Evolutionary conservation across 2,113 vertebrate species (phyloP).

Genomic region (Athene cunicularia): DNA sequence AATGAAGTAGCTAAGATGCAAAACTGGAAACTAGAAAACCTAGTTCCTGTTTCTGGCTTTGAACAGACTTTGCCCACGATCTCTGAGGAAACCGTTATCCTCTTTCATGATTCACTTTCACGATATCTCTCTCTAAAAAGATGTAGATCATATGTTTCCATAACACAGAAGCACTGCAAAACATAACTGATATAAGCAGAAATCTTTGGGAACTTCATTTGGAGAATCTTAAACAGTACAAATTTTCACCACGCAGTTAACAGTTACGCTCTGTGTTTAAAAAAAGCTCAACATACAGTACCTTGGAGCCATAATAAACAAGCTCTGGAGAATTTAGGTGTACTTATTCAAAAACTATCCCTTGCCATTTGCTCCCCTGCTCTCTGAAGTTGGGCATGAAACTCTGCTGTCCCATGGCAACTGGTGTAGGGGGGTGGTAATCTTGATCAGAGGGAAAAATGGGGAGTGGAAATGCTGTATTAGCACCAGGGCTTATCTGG

Average conservation of each 20-base stretch:
- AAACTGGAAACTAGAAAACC: neutral
- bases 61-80: neutral
- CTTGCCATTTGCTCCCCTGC: neutral
- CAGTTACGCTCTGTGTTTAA: neutral
- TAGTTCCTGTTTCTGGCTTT: neutral
- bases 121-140: neutral
- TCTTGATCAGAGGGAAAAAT: neutral
- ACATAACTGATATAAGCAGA: neutral
- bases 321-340: neutral
- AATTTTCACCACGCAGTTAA: neutral
- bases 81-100: neutral
- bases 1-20: neutral
- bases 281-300: neutral
- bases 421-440: neutral
- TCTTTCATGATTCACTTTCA: neutral
- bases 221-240: neutral
- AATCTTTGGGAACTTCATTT: neutral
- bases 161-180: neutral
- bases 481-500: neutral
- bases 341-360: neutral
- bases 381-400: neutral
- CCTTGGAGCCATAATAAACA: neutral
- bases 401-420: neutral
- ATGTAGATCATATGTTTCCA: neutral
- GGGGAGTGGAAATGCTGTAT: neutral